phyloP scores from a whole-genome alignment of 2,797 vertebrate genomes.

The Streptopelia turtur region DNA sequence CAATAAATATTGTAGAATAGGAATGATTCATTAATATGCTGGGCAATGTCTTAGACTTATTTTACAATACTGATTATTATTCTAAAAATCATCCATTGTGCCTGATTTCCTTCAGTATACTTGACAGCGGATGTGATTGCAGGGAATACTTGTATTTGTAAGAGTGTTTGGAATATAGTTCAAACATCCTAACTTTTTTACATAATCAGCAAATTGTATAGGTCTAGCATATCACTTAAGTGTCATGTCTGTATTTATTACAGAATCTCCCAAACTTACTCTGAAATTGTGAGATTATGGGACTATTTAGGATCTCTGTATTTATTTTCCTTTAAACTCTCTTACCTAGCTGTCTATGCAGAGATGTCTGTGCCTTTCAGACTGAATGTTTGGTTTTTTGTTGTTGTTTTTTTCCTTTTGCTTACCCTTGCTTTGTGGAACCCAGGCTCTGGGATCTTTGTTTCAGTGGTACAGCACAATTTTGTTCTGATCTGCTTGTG shows the following conservation, averaged over 20 bases:
- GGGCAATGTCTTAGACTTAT: neutral
- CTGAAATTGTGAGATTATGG: neutral
- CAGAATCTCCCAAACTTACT: neutral
- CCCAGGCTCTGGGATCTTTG: neutral
- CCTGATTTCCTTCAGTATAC: neutral
- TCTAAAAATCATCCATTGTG: neutral
- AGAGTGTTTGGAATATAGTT: neutral
- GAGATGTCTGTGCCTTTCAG: neutral
- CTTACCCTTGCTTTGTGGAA: neutral
- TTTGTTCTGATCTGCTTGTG: neutral
- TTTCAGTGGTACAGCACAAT: neutral
- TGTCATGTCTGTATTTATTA: neutral
- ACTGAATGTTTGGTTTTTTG: neutral
- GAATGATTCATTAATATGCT: neutral
- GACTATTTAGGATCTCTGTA: neutral
- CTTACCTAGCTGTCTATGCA: neutral
- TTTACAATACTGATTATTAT: neutral
- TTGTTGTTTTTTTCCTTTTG: neutral
- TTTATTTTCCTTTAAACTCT: neutral
- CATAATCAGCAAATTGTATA: neutral
- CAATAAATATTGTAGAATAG: neutral
- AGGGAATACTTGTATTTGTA: constrained; percentile 15
- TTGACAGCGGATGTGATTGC: neutral
- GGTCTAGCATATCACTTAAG: neutral
- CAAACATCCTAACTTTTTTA: neutral